These are phyloP conservation scores for Sarcophaga peregrina DNA, from an alignment of 1,140 invertebrate species.

Conservation along the genomic window DNA sequence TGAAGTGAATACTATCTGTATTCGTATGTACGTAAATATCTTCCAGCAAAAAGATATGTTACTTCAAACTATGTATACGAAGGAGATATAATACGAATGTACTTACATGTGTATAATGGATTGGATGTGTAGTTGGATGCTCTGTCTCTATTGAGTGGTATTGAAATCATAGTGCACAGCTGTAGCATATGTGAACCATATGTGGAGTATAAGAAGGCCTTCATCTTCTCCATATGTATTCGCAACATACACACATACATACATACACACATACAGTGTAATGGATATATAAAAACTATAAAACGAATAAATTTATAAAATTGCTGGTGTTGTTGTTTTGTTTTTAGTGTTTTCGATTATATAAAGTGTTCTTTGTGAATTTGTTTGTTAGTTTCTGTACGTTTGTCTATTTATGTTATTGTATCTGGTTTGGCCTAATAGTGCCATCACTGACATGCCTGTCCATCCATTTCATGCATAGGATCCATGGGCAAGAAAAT, in stretches of 20 bases:
- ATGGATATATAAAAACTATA: no score
- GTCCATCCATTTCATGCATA: no score
- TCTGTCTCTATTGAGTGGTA: not conserved
- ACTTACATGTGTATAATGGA: not conserved
- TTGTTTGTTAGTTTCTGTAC: not conserved
- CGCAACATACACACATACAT: no score
- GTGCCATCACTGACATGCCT: not conserved
- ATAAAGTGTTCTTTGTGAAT: not conserved
- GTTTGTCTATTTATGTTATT: not conserved
- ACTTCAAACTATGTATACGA: not conserved
- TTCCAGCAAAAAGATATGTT: no score
- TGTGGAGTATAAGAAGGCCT: conserved; percentile 28
- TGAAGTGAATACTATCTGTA: not conserved
- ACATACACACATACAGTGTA: no score
- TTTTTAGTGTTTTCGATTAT: conserved; percentile 5
- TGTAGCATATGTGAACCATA: conserved; percentile 38
- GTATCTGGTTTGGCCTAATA: conserved; percentile 10
- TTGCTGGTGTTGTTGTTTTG: no score
- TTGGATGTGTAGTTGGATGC: not conserved
- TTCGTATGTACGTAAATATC: not conserved
- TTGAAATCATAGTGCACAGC: not conserved
- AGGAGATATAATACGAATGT: no score
- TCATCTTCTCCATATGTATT: not conserved
- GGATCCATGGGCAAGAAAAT: no score
- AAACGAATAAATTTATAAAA: no score